A percentile compares a stretch with the other conserved stretches of the same genome.
Conservation (phyloP, 1,140 invertebrate species). For the Aradophagus sp. region DNA sequence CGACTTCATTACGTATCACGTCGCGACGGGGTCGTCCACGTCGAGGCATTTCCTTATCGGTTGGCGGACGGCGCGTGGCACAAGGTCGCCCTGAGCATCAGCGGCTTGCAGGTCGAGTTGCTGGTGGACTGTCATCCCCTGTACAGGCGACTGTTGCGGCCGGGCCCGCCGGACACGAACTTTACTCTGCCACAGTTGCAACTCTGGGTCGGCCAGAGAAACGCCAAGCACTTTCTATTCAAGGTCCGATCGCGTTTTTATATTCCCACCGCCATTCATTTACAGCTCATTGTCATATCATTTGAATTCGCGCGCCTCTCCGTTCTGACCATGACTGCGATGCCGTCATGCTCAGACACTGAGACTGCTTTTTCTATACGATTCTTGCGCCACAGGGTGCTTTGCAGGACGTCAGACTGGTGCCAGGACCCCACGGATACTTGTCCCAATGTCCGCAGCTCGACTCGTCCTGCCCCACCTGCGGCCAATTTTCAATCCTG, state of each 20-base stretch:
- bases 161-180: slow-evolving; percentile 81
- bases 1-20: slow-evolving; percentile 83
- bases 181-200: slow-evolving; percentile 82
- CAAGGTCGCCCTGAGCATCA: slow-evolving; percentile 86
- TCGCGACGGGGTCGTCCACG: slow-evolving; percentile 79
- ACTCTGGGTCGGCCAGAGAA: slow-evolving; percentile 91
- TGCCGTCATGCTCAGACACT: slow-evolving; percentile 37
- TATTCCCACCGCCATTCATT: slow-evolving; percentile 42
- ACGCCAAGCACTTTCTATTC: slow-evolving; percentile 88
- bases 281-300: slow-evolving; percentile 46
- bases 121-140: slow-evolving; percentile 90
- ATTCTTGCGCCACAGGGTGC: slow-evolving; percentile 80
- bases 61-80: slow-evolving; percentile 92
- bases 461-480: slow-evolving; percentile 91
- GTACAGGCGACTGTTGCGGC: slow-evolving; percentile 82
- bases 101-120: slow-evolving; percentile 86
- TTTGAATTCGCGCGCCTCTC: slow-evolving; percentile 34
- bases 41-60: slow-evolving; percentile 90
- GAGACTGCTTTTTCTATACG: slow-evolving; percentile 49
- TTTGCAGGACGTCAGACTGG: slow-evolving; percentile 89
- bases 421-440: slow-evolving; percentile 89
- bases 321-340: slow-evolving; percentile 37
- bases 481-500: slow-evolving; percentile 88
- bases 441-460: slow-evolving; percentile 88
- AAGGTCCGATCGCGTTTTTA: slow-evolving; percentile 79